Base-by-base conservation (phyloP, 2,888 invertebrate genomes). In the Anthophora plumipes region DNA sequence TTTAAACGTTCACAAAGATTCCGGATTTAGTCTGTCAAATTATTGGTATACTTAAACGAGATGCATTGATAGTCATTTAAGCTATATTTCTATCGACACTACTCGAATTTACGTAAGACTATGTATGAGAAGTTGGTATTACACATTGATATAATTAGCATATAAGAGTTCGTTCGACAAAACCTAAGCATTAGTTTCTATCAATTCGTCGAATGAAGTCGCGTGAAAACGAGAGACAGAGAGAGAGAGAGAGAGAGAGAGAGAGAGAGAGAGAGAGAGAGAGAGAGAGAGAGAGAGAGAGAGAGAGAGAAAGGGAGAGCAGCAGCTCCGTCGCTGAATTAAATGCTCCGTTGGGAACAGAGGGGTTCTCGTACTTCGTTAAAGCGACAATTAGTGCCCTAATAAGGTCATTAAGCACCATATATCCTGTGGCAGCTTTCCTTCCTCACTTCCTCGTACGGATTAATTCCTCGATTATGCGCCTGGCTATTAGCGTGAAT, bases 351-450 rank as follows among this genome's bases (percentile, higher is more conserved):
- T 52, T 71, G 63, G 57, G 77, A 70, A 55, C 74, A 76, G 84
- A 74, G 80, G 31, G 73, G 59, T 83, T 84, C n/a, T 86, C 83
- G 85, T 85, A 90, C 85, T 89, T 89, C 87, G 88, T 90, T 90
- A 88, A 84, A 87, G 83, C 85, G 88, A 89, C 89, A 84, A 90
- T 90, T 89, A 90, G 88, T 88, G 86, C 82, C 81, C 88, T 89
- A 89, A 90, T 90, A 89, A 90, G 88, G 85, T 89, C 87, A 85
- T 90, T 90, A 88, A 84, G 79, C 78, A 67, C 78, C 82, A 80
- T 82, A 84, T 75, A 86, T 85, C 75, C 78, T 37, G 39, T 66
- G 66, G 25, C 54, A 46, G 64, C 43, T 48, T 48, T 55, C 70
- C 66, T 67, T 69, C 57, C 64, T 55, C 64, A 60, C 64, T 39